A percentile compares a stretch with the other conserved stretches of the same genome.
phyloP scores from a whole-genome alignment of 2,888 invertebrate species.

The Plagodis pulveraria region DNA sequence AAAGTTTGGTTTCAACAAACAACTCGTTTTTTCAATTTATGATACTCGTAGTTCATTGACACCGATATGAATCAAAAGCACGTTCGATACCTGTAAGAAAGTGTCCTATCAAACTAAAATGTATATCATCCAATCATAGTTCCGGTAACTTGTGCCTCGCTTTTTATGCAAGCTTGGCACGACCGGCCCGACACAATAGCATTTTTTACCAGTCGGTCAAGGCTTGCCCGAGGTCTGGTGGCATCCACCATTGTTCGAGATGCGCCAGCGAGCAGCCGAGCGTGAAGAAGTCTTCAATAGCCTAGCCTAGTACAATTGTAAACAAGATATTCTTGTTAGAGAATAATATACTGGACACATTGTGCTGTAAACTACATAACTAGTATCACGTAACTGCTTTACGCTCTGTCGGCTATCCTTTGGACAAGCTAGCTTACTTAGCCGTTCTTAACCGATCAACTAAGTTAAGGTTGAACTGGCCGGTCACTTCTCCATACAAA shows the following conservation, averaged over 20 bases:
- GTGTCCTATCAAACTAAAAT: too few species aligned
- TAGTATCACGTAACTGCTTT: background rate
- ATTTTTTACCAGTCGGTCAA: conserved; percentile 51
- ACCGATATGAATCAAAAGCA: too few species aligned
- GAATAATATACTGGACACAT: conserved; percentile 3
- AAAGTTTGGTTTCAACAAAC: too few species aligned
- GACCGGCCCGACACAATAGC: conserved; percentile 24
- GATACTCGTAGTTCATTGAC: too few species aligned
- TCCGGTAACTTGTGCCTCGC: background rate
- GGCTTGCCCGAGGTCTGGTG: conserved; percentile 56
- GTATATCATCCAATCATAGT: background rate
- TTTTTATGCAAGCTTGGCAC: conserved; percentile 9
- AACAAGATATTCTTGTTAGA: conserved; percentile 24
- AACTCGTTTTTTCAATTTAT: too few species aligned
- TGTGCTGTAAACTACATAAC: background rate
- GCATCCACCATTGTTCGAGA: conserved; percentile 53
- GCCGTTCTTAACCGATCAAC: too few species aligned
- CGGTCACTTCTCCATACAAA: too few species aligned
- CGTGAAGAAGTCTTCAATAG: conserved; percentile 55
- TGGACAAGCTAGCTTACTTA: background rate
- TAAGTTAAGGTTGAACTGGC: too few species aligned
- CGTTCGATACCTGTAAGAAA: too few species aligned
- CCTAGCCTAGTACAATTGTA: conserved; percentile 28
- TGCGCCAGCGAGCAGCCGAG: conserved; percentile 52
- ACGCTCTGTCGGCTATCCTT: background rate